Evolutionary conservation across 1,140 invertebrate species (phyloP).

Genomic region (Adoxophyes honmai): DNA sequence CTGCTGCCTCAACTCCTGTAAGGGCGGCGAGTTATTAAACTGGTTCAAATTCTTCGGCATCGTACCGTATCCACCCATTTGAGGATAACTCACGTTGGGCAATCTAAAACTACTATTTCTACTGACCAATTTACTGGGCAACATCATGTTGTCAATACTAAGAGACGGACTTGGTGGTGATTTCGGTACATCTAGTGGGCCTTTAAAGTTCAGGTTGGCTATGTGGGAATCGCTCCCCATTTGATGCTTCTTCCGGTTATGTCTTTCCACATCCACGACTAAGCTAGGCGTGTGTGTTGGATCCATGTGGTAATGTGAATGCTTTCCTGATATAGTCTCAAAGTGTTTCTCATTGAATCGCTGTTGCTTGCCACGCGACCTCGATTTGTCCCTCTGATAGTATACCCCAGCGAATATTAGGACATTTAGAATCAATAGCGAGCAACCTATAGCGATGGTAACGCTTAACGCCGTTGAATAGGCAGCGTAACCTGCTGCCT

Average conservation of each 20-base stretch:
- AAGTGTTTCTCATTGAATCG: conserved; percentile 82
- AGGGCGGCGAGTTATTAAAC: conserved; percentile 65
- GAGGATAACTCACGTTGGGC: conserved; percentile 61
- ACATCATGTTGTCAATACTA: conserved; percentile 71
- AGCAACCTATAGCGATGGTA: conserved; percentile 93
- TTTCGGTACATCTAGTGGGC: conserved; percentile 66
- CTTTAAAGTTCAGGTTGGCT: conserved; percentile 70
- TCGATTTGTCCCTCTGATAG: conserved; percentile 90
- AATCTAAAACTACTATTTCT: conserved; percentile 65
- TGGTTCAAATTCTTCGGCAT: conserved; percentile 73
- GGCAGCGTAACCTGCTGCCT: conserved; percentile 86
- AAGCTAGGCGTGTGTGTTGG: conserved; percentile 83
- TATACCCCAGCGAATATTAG: conserved; percentile 92
- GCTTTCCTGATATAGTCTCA: conserved; percentile 81
- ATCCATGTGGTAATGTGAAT: conserved; percentile 82
- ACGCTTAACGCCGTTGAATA: conserved; percentile 91
- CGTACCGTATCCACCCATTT: conserved; percentile 67
- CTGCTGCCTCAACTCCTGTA: conserved; percentile 65
- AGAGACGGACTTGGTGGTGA: conserved; percentile 66
- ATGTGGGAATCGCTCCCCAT: conserved; percentile 60
- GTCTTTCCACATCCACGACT: conserved; percentile 88
- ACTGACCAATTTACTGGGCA: conserved; percentile 69
- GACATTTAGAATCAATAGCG: conserved; percentile 90
- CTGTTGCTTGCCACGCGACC: conserved; percentile 78
- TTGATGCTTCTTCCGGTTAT: conserved; percentile 71